Evolutionary conservation across 2,113 vertebrate species (phyloP), one percentile per base, ranked within the genome.

Genomic region (Xenus cinereus): DNA sequence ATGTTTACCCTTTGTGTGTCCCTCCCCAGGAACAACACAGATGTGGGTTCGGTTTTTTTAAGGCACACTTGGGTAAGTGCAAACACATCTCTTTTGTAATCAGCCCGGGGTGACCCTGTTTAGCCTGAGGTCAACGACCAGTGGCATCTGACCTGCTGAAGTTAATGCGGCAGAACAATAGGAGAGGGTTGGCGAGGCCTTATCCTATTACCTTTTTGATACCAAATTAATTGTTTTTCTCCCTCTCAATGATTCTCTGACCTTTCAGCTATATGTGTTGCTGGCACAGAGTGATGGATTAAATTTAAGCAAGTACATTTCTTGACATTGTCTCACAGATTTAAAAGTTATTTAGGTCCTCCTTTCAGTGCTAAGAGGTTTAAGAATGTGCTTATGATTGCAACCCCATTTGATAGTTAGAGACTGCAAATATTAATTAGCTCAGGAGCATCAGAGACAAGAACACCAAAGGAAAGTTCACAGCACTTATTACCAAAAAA

Each of bases 91-190:
- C 93, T 95, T 94, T 96, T 94, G 90, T 95, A 76, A 88, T 91
- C 94, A 89, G 75, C 74, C 86, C 33, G 35, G 84, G 78, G 79
- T 96, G 95, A 96, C 93, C 97, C 89, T 96, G 84, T 96, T 96
- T 98, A 97, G 96, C 96, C 93, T 50, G 95, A 98, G 98, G 98
- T 98, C 97, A 98, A 96, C 10, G 62, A 97, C 95, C 88, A 96
- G 95, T 97, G 97, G 98, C 98, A 98, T 96, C 97, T 98, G 98
- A 98, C 98, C 98, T 97, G 96, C 95, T 19, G 78, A 97, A 98
- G 97, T 98, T 98, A 98, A 98, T 98, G 98, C 98, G 41, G 95
- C 95, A 96, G 97, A 97, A 99, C 98, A 99, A 98, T 98, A 90
- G 96, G 73, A 91, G 32, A 90, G 90, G 93, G 95, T 92, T 93